Base-by-base conservation (phyloP, 1,140 invertebrate species). In the Platyura marginata region DNA sequence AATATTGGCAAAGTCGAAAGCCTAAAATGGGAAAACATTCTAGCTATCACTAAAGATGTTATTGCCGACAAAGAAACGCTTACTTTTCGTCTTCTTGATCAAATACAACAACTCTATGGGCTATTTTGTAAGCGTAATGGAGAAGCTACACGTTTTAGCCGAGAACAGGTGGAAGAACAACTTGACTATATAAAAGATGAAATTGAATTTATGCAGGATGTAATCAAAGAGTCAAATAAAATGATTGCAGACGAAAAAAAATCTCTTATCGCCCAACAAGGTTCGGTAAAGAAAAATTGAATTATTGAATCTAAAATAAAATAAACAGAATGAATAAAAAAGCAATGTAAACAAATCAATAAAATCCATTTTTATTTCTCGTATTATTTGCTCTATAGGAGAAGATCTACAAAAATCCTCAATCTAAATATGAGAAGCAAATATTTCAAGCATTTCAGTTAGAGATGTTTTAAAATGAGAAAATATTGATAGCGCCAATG, bases 151-250 rank as follows among this genome's bases (percentile, higher is more conserved):
- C 13, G 10, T 1, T 16, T 40, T 2, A 20, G 10, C 21, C 45
- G 44, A 2, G 1, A 9, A 11, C 33, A 55, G 15, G 36, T 59
- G 3, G 54, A 47, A 21, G 5, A 2, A 0, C 36, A 50, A n/a
- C 39, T 60, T 43, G 56, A 61, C 41, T 48, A 48, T 18, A 59
- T 61, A 15, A 57, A 53, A 21, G 21, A 29, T 0, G 58, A 61
- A 45, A 43, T 60, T 11, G 50, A 61, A 21, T 25, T 60, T 18
- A 33, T 61, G 20, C 46, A 44, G 15, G 51, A 46, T 1, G 40
- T 59, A 2, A 15, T 56, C 1, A 51, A 51, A 33, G 29, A 39
- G 34, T 45, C 44, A 42, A 43, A 44, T 35, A 37, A 48, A 51
- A 54, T 54, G 52, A 55, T 10, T 9, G 34, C 10, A 11, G 15